Evolutionary conservation across 2,888 invertebrate species (phyloP), one percentile per base, ranked within the genome.

Genomic region (Nectonema munidae): DNA sequence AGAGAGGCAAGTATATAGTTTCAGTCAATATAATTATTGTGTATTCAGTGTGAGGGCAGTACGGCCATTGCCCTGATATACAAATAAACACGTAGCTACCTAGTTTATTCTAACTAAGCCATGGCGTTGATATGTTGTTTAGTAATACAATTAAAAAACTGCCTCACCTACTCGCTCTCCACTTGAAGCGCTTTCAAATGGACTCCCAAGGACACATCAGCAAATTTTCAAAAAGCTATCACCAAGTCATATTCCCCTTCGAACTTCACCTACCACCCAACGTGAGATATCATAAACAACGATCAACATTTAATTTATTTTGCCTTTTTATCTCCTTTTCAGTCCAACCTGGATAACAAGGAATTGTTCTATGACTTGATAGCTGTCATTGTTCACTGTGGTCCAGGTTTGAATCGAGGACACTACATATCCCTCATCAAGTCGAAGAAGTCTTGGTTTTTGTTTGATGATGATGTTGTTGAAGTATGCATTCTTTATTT

Each of bases 371-470:
- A 95, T 59, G 89, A 99, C 61, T 63, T 99, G 49, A 83, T 89
- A 44, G 89, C 95, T 30, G 89, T 95, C 46, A 95, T 99, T 46
- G 83, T 99, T 49, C 95, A 99, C 61, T 99, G 95, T 59, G 95
- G 95, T 44, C 83, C 81, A 45, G 89, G 95, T 37, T 86, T 89
- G 46, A 99, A 95, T 61, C 67, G 95, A 42, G 95, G 95, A 19
- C 95, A 99, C 58, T 99, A 99, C 61, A 95, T 99, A 57, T 83
- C 81, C 57, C 83, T 99, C 55, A 95, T 99, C 41, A 99, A 95
- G 61, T 81, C 81, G 56, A 83, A 89, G 59, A 83, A 86, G 40
- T 76, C 89, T 57, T 99, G 95, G 95, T 63, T 99, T 46, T 67
- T 99, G 3, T 99, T 99, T 61, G 95, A 99, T 57, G 95, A 99